A percentile compares a stretch with the other conserved stretches of the same genome.
Conservation (phyloP, 2,888 invertebrate species). For the Drosophila helvetica region DNA sequence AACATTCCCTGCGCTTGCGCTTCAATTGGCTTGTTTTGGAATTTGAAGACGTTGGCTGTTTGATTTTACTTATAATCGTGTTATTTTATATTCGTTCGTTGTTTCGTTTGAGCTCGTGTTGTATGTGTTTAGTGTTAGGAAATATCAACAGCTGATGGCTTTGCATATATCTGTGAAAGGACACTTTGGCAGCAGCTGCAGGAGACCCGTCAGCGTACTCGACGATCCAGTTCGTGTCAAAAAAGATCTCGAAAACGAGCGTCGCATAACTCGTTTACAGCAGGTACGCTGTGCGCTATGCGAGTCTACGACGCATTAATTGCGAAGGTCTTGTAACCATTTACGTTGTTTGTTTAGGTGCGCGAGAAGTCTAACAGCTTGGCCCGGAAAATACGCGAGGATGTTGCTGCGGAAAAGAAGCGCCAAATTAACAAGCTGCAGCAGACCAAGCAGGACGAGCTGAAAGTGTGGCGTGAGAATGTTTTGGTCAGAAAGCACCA, state of each 20-base stretch:
- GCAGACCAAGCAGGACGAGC: slow-evolving; percentile 84
- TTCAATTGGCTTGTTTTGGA: slow-evolving; percentile 39
- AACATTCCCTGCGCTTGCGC: slow-evolving; percentile 44
- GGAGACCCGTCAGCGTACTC: slow-evolving; percentile 76
- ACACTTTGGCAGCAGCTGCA: slow-evolving; percentile 85
- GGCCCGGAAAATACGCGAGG: slow-evolving; percentile 85
- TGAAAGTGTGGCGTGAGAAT: slow-evolving; percentile 85
- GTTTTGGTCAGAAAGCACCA: slow-evolving; percentile 83
- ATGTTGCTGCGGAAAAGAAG: slow-evolving; percentile 85
- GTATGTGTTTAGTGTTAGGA: slow-evolving; percentile 25
- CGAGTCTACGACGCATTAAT: too few species aligned
- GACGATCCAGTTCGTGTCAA: slow-evolving; percentile 85
- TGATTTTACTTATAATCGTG: slow-evolving; percentile 46
- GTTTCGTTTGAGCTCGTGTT: slow-evolving; percentile 1
- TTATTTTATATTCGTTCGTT: slow-evolving; percentile 32
- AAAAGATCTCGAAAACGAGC: slow-evolving; percentile 86
- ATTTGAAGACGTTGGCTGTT: slow-evolving; percentile 53
- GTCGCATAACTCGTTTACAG: slow-evolving; percentile 86
- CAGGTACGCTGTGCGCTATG: slow-evolving; percentile 85
- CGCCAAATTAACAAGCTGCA: slow-evolving; percentile 85
- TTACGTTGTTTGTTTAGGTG: slow-evolving; percentile 83
- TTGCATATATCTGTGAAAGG: slow-evolving; percentile 86
- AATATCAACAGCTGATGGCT: slow-evolving; percentile 84
- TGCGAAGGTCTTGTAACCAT: slow-evolving; percentile 1
- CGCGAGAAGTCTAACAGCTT: slow-evolving; percentile 87